A percentile compares a stretch with the other conserved stretches of the same genome.
Conservation (phyloP, 2,113 vertebrate species). For the Thermophis baileyi region DNA sequence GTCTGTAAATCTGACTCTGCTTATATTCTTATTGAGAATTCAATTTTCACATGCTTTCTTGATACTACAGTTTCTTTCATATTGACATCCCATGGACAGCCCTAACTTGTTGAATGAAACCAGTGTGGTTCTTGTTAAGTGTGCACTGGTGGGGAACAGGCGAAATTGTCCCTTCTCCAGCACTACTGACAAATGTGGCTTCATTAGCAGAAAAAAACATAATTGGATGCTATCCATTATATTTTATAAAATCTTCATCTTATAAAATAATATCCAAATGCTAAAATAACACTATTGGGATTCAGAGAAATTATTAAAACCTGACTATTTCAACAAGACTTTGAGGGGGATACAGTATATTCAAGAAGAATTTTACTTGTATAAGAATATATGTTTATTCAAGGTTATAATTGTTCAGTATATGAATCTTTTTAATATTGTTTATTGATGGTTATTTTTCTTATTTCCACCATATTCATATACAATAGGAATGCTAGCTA, state of each 20-base stretch:
- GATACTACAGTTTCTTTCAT: not conserved
- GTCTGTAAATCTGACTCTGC: not conserved
- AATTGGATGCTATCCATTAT: not conserved
- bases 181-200: not conserved
- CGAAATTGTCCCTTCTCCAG: not conserved
- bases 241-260: not conserved
- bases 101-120: not conserved
- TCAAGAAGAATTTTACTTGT: not conserved
- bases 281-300: not conserved
- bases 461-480: not conserved
- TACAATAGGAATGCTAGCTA: not conserved
- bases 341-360: not conserved
- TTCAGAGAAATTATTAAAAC: not conserved
- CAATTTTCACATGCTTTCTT: not conserved
- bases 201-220: not conserved
- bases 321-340: not conserved
- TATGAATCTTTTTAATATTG: not conserved
- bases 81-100: not conserved
- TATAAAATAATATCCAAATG: not conserved
- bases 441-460: not conserved
- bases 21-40: not conserved
- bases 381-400: not conserved
- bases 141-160: not conserved
- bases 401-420: not conserved
- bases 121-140: not conserved